phyloP scores from a whole-genome alignment of 2,888 invertebrate species.

The Sussaba pulchella region DNA sequence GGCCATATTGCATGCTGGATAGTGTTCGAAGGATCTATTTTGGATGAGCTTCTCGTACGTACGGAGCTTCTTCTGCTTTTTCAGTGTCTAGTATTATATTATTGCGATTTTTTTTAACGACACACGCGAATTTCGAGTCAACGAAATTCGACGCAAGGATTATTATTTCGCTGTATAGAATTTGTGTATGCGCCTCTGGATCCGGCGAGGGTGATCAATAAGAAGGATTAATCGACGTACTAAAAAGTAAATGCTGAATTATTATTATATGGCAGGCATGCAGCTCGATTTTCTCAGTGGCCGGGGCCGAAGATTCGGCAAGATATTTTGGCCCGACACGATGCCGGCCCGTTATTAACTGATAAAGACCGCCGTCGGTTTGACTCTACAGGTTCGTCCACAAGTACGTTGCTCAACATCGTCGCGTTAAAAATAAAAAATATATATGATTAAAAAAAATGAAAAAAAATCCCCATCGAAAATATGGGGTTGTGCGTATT shows the following conservation, averaged over 20 bases:
- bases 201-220: constrained; percentile 51
- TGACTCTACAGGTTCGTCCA: constrained; percentile 32
- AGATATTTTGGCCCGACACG: constrained; percentile 60
- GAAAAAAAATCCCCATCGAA: too few relatives aligned
- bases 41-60: constrained; percentile 22
- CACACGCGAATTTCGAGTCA: constrained; percentile 30
- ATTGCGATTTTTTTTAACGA: constrained; percentile 38
- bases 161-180: constrained; percentile 38
- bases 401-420: background rate
- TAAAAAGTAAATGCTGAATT: constrained; percentile 54
- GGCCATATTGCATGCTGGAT: constrained; percentile 64
- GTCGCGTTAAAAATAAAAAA: background rate
- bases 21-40: constrained; percentile 71
- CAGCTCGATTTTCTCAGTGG: constrained; percentile 49
- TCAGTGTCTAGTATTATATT: constrained; percentile 54
- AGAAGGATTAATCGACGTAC: constrained; percentile 52
- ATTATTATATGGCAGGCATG: constrained; percentile 54
- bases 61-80: constrained; percentile 59
- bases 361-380: constrained; percentile 70
- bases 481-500: background rate
- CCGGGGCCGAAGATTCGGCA: constrained; percentile 41
- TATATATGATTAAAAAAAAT: too few relatives aligned
- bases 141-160: constrained; percentile 37
- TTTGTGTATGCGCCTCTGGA: constrained; percentile 2
- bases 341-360: constrained; percentile 74